phyloP scores from a whole-genome alignment of 2,113 vertebrate species.

The Cryptotis parvus region DNA sequence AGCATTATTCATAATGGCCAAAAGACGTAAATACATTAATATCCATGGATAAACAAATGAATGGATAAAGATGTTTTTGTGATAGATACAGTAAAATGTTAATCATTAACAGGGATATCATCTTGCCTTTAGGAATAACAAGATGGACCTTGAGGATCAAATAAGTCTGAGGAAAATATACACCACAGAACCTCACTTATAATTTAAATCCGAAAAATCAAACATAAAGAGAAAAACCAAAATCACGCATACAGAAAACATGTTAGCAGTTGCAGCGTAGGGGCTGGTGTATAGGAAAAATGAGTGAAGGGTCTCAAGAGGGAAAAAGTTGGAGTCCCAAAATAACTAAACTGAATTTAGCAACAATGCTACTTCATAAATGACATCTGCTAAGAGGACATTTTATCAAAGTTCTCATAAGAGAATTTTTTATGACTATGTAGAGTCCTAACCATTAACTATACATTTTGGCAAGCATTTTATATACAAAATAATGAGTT shows the following conservation, averaged over 20 bases:
- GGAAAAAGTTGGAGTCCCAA: background rate
- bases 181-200: background rate
- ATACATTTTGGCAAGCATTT: too few species aligned
- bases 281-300: background rate
- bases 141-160: background rate
- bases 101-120: background rate
- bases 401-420: background rate
- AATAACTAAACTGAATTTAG: background rate
- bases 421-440: background rate
- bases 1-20: background rate
- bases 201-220: background rate
- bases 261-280: background rate
- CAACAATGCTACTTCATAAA: background rate
- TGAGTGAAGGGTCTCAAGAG: background rate
- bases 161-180: too few species aligned
- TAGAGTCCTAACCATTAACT: background rate
- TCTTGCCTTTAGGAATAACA: background rate
- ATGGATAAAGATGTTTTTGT: background rate
- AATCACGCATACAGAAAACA: background rate
- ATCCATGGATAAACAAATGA: background rate
- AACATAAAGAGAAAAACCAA: background rate
- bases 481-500: too few species aligned
- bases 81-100: background rate
- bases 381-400: background rate
- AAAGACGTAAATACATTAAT: background rate